These are phyloP conservation scores for Alaudala cheleensis DNA, from an alignment of 2,113 vertebrate species.

Conservation along the genomic window DNA sequence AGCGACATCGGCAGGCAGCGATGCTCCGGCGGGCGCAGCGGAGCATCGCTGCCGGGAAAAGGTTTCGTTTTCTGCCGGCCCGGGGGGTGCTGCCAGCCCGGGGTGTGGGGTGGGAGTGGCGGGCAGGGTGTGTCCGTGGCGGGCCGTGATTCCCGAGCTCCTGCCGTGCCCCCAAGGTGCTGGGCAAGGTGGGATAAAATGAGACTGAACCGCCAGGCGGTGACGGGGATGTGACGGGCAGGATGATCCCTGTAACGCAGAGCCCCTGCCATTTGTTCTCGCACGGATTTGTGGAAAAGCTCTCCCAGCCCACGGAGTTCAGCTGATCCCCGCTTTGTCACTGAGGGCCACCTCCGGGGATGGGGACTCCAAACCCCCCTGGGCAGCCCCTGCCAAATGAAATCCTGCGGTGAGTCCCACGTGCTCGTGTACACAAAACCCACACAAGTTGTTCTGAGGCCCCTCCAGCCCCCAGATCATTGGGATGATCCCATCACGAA, in stretches of 20 bases:
- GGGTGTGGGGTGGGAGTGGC: not conserved
- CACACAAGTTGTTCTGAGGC: not conserved
- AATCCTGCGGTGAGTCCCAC: not conserved
- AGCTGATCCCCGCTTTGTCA: not conserved
- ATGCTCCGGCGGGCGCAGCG: constrained; percentile 40
- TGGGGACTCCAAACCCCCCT: not conserved
- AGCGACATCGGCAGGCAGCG: constrained; percentile 73
- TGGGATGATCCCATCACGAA: not conserved
- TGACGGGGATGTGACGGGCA: not conserved
- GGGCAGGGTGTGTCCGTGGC: not conserved
- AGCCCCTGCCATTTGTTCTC: fast-evolving
- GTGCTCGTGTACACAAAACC: not conserved
- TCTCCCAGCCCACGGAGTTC: fast-evolving
- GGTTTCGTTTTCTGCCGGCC: not conserved
- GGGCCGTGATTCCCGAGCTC: not conserved
- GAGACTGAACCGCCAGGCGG: not conserved
- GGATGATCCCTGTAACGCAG: not conserved
- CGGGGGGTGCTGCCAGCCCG: not conserved
- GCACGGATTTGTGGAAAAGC: fast-evolving
- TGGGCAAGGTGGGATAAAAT: not conserved
- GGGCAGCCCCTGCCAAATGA: not conserved
- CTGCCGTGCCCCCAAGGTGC: not conserved
- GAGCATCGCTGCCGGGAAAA: not conserved
- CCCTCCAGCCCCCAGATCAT: not conserved
- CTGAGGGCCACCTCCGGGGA: not conserved